These are phyloP conservation scores for Dorcus parallelipipedus DNA, from an alignment of 2,888 invertebrate species.

Conservation along the genomic window DNA sequence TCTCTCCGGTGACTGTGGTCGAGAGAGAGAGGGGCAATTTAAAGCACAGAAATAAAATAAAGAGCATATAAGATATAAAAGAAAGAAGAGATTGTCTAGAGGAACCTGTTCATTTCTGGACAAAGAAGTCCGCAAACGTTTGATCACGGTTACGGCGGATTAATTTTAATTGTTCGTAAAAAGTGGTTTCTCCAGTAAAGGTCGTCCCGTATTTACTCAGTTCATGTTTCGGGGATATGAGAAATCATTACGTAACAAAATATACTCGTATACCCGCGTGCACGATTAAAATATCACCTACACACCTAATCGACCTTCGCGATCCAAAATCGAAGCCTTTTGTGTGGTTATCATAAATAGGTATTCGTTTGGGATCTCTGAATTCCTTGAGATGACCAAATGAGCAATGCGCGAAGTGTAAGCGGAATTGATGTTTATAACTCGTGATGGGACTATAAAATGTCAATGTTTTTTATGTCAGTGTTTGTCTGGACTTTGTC, in stretches of 20 bases:
- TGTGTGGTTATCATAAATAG: not conserved
- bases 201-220: slow-evolving; percentile 5
- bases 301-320: slow-evolving; percentile 1
- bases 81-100: slow-evolving; percentile 36
- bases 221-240: not conserved
- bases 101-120: slow-evolving; percentile 40
- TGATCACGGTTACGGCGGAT: slow-evolving; percentile 31
- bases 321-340: not conserved
- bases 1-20: slow-evolving; percentile 8
- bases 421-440: not conserved
- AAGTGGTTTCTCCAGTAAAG: slow-evolving; percentile 14
- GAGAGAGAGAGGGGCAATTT: slow-evolving; percentile 4
- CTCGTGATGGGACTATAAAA: slow-evolving; percentile 14
- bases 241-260: not conserved
- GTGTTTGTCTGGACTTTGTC: not conserved
- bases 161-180: slow-evolving; percentile 33
- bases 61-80: slow-evolving; percentile 29
- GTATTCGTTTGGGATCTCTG: not conserved
- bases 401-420: not conserved
- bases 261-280: not conserved
- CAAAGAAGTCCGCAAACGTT: slow-evolving; percentile 32
- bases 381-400: slow-evolving; percentile 1
- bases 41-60: slow-evolving; percentile 23
- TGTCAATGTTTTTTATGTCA: slow-evolving; percentile 7
- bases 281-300: not conserved